Evolutionary conservation across 2,888 invertebrate species (phyloP).

Genomic region (Oscheius sp.): DNA sequence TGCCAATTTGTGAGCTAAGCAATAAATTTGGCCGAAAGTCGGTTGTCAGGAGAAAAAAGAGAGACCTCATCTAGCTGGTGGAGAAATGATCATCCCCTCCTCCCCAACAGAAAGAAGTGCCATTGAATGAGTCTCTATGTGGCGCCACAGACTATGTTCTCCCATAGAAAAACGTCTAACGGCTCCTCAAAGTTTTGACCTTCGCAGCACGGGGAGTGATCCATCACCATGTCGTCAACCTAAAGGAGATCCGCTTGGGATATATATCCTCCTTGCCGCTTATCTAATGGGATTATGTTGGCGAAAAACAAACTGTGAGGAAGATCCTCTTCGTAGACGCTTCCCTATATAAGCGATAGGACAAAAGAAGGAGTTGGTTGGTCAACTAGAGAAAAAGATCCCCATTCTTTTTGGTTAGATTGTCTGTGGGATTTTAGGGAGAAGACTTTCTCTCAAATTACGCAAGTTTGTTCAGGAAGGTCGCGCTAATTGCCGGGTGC

Average conservation of each 20-base stretch:
- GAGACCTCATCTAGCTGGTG: too few species aligned
- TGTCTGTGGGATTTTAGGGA: background rate
- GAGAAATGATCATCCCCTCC: too few species aligned
- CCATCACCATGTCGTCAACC: slow-evolving; percentile 21
- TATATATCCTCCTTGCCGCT: slow-evolving; percentile 16
- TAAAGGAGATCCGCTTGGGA: slow-evolving; percentile 26
- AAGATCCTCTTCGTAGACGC: background rate
- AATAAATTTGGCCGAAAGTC: background rate
- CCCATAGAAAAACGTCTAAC: background rate
- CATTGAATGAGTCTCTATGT: slow-evolving; percentile 15
- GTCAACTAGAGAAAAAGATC: background rate
- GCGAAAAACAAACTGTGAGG: slow-evolving; percentile 4
- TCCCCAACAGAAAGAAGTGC: too few species aligned
- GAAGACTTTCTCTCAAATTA: background rate
- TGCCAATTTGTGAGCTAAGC: background rate
- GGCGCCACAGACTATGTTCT: slow-evolving; percentile 11
- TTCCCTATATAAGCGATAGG: background rate
- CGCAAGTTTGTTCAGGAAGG: background rate
- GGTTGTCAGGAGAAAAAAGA: too few species aligned
- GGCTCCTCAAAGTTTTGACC: background rate
- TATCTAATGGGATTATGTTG: slow-evolving; percentile 20
- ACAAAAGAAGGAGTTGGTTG: too few species aligned
- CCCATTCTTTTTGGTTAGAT: too few species aligned
- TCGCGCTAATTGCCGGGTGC: slow-evolving; percentile 26
- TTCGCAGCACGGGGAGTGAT: slow-evolving; percentile 11